Base-by-base conservation (phyloP, 2,888 invertebrate genomes). In the Hermaeophaga mercurialis region DNA sequence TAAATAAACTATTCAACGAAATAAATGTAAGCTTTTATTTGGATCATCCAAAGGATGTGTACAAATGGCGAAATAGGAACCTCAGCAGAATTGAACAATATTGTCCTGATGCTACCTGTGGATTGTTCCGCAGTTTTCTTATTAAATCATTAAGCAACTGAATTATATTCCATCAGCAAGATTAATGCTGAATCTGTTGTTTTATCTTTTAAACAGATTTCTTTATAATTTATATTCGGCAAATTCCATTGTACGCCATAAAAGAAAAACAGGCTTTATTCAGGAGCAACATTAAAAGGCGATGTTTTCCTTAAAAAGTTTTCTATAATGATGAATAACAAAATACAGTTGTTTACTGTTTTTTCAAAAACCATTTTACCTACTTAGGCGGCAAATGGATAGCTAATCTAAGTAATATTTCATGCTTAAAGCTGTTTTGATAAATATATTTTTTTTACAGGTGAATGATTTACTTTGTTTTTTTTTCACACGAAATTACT, bases 151-250 rank as follows among this genome's bases (percentile, higher is more conserved):
- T 34, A 49, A 38, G 38, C 28, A 39, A 41, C 41, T 50, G 41
- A 50, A 26, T 41, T 39, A 50, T 50, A 39, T 31, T 18, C 49
- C 17, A 41, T 41, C 49, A 50, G 49, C 22, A 50, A 50, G 49
- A 50, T 50, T 18, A 50, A 50, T 50, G 41, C 41, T 41, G 33
- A 39, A 36, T 41, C 49, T 50, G 39, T 50, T 50, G 49, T 50
- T 50, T 50, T 50, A 34, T 31, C 17, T 36, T 41, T 49, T 50
- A 39, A 31, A 18, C 34, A 34, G 38, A 31, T 41, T 50, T 50
- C 41, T 41, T 50, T 50, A 50, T 50, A 50, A 50, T 41, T 48
- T 50, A 41, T 50, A 50, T 50, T 41, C 28, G 14, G 41, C 7
- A 39, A 18, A 50, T 50, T 50, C 31, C 41, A 50, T 50, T 50